Evolutionary conservation across 2,113 vertebrate genomes (phyloP).

Genomic region (Coptodon rendalli): DNA sequence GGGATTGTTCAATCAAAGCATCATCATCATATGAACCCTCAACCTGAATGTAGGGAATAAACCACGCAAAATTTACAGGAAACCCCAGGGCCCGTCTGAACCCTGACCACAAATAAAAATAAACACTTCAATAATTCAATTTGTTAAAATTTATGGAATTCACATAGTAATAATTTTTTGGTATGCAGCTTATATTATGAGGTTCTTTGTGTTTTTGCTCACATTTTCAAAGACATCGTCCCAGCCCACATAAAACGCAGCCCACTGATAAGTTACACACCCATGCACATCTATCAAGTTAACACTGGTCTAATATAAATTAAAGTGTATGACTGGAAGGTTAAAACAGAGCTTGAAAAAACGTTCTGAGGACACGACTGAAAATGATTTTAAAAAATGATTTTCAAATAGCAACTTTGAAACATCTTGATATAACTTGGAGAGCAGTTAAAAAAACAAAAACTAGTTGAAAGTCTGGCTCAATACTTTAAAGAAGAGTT

Average conservation of each 20-base stretch:
- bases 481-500: background rate
- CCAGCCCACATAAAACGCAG: background rate
- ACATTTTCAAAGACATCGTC: background rate
- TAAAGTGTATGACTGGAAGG: fast-evolving
- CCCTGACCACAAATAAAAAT: background rate
- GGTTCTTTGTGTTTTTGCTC: background rate
- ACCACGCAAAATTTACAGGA: fast-evolving
- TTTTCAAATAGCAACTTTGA: background rate
- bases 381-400: background rate
- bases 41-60: background rate
- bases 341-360: background rate
- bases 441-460: background rate
- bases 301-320: background rate
- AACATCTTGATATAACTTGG: background rate
- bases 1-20: background rate
- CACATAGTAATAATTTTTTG: fast-evolving
- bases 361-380: background rate
- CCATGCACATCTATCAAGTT: background rate
- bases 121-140: background rate
- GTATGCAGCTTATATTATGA: background rate
- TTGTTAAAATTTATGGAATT: background rate
- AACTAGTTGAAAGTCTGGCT: background rate
- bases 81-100: background rate
- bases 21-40: background rate
- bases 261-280: background rate